Evolutionary conservation across 2,113 vertebrate genomes (phyloP), one percentile per base, ranked within the genome.

Genomic region (Mormyrus iriodes): DNA sequence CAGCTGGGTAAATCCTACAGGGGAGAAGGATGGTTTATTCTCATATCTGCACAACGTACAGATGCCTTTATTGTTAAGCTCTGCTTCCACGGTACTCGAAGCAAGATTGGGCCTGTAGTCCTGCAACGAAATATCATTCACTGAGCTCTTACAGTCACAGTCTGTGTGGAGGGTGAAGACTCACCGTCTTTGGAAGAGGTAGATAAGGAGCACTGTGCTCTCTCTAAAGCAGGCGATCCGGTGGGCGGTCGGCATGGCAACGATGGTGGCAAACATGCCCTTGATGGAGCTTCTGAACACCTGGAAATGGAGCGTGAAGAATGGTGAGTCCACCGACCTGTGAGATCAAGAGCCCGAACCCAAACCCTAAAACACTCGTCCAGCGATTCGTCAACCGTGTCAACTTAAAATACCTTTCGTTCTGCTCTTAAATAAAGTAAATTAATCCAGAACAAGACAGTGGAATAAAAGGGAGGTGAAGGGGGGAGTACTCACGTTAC

Each of bases 211-310:
- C 89, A 99, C 98, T 0, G 98, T 97, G 31, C 99, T 98, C 31
- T 99, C 98, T 93, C 98, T 93, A 95, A 99, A 99, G 93, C 98
- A 99, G 0, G 98, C 98, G 93, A 99, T 96, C 93, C 98, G 96
- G 89, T 99, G 98, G 53, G 98, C 99, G 0, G 98, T 99, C 89
- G 98, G 98, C 98, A 99, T 99, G 91, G 98, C 99, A 95, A 99
- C 98, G 94, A 99, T 96, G 95, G 99, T 99, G 92, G 98, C 98
- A 85, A 99, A 99, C 89, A 99, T 96, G 19, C 98, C 98, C 39
- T 99, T 98, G 44, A 99, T 99, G 94, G 99, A 99, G 53, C 98
- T 99, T 88, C 99, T 99, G 94, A 99, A 99, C 0, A 98, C 98
- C 98, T 99, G 93, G 51, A 86, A 88, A 91, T 90, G 10, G 53